A percentile compares a stretch with the other conserved stretches of the same genome.
Evolutionary conservation across 2,888 invertebrate species (phyloP).

Genomic region (Papilio elwesi): DNA sequence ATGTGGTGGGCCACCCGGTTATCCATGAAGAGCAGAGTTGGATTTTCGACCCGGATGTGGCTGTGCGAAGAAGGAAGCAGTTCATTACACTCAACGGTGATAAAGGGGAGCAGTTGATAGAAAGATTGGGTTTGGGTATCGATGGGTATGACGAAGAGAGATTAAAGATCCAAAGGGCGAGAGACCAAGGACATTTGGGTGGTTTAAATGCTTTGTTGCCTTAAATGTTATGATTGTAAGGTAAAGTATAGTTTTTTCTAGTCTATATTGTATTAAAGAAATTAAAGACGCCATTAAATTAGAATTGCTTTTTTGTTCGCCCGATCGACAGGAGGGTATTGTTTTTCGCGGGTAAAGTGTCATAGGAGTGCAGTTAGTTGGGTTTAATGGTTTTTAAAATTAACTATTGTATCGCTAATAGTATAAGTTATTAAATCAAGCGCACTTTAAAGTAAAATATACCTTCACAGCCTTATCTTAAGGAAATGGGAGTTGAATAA

Average conservation of each 20-base stretch:
- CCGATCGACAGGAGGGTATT: too few species aligned
- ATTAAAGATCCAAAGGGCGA: constrained; percentile 72
- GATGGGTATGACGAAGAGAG: constrained; percentile 86
- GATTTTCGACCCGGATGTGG: constrained; percentile 87
- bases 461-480: too few species aligned
- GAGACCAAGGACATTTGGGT: constrained; percentile 85
- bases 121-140: constrained; percentile 86
- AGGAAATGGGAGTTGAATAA: too few species aligned
- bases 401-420: too few species aligned
- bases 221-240: constrained; percentile 43
- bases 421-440: too few species aligned
- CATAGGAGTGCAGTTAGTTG: too few species aligned
- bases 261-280: neutral
- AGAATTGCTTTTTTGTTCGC: neutral
- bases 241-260: neutral
- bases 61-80: constrained; percentile 82
- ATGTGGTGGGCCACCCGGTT: constrained; percentile 85
- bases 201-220: constrained; percentile 73
- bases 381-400: too few species aligned
- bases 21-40: constrained; percentile 84
- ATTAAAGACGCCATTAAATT: neutral
- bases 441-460: too few species aligned
- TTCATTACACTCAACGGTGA: constrained; percentile 86
- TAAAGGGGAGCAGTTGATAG: constrained; percentile 86
- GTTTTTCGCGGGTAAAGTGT: too few species aligned